Base-by-base conservation (phyloP, 2,113 vertebrate species). In the Aramus guarauna region DNA sequence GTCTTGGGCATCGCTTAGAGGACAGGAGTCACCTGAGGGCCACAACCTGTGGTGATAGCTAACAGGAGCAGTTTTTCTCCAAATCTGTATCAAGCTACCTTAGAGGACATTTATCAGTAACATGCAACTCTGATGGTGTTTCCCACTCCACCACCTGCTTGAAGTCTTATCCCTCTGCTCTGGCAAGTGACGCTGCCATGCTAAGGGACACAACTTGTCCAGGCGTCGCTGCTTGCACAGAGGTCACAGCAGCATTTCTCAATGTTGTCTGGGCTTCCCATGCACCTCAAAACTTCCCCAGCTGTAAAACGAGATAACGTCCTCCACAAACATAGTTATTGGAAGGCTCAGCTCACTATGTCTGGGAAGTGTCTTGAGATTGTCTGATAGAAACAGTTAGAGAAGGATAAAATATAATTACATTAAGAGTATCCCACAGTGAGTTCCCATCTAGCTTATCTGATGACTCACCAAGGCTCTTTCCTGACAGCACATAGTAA, bases 31-130 rank as follows among this genome's bases (percentile, higher is more conserved):
- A 23, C 21, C 41, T 1, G 9, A 52, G 56, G 50, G 76, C 7
- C 37, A 37, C 41, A 12, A 1, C 4, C 15, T 13, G 36, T 16
- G 34, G 24, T 39, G 39, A 29, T 47, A 5, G 36, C 23, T 37
- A 21, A 20, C 26, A 45, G 53, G 19, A 72, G 9, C 17, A n/a
- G 11, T 27, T 90, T 59, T 50, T 47, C 43, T 78, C 66, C 22
- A 11, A 15, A 34, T 15, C 20, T 6, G 0, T 21, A 14, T 24
- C 43, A 20, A 24, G 6, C 21, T 29, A 6, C 12, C 24, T 50
- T 3, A 14, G 18, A 1, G 39, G 68, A 8, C 5, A 3, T 41
- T 47, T 23, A 27, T 43, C 1, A 1, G 12, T 5, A 34, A 21
- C 1, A 12, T 36, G 15, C 43, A 43, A 14, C 43, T 15, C 62